Conservation (phyloP, 2,113 vertebrate genomes). For the Oncorhynchus gorbuscha region DNA sequence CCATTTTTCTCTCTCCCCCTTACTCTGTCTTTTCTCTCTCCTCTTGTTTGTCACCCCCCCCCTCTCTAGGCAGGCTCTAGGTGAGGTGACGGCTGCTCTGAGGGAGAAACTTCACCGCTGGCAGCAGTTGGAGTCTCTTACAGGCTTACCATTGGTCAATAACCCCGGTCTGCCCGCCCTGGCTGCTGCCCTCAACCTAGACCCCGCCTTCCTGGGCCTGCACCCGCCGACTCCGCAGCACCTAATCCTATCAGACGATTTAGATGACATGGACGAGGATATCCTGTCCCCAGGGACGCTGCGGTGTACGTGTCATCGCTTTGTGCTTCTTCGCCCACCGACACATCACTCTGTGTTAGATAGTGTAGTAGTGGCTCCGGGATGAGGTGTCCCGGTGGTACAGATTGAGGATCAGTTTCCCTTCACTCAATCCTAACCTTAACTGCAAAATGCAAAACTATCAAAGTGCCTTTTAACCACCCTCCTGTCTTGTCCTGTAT, state of each 20-base stretch:
- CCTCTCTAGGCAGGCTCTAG: slow-evolving; percentile 83
- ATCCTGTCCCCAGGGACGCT: slow-evolving; percentile 88
- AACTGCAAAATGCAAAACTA: no score
- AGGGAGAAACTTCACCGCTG: slow-evolving; percentile 90
- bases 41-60: background rate
- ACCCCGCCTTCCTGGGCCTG: slow-evolving; percentile 86
- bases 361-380: no score
- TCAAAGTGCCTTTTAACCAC: no score
- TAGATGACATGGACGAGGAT: slow-evolving; percentile 95
- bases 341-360: no score
- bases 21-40: background rate
- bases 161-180: slow-evolving; percentile 87
- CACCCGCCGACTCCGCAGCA: slow-evolving; percentile 78
- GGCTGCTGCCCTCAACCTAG: slow-evolving; percentile 85
- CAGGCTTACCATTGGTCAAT: slow-evolving; percentile 86
- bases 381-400: no score
- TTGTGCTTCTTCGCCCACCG: no score
- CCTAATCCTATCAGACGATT: slow-evolving; percentile 90
- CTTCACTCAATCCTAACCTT: no score
- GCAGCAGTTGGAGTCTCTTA: slow-evolving; percentile 91
- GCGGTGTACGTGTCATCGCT: slow-evolving; percentile 77
- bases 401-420: no score
- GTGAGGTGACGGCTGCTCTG: slow-evolving; percentile 87
- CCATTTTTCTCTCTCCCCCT: background rate
- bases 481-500: no score